Base-by-base conservation (phyloP, 2,888 invertebrate genomes). In the Athripsodes cinereus region DNA sequence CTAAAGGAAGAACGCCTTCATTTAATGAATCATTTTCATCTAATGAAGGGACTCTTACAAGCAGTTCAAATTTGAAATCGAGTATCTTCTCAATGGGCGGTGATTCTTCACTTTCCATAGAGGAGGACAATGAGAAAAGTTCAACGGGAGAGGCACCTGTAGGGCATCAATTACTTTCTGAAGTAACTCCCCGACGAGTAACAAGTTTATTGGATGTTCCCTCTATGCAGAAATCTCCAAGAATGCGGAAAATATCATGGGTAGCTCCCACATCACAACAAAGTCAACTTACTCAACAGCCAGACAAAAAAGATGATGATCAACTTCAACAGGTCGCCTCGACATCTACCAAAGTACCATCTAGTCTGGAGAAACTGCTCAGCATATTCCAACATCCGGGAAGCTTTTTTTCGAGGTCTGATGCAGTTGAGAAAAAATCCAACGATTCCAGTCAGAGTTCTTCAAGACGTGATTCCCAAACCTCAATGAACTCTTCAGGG, bases 361-460 rank as follows among this genome's bases (percentile, higher is more conserved):
- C 83, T 6, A 81, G 84, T 67, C 72, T 87, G 53, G 86, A 86
- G 62, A 85, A 84, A 67, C 69, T 87, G 2, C 67, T 86, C 0
- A 85, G 84, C 22, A 66, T 87, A 1, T 86, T 87, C 68, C 84
- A 85, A 63, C 81, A 84, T 68, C 83, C 86, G 0, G 76, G 78
- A 52, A 80, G 78, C 64, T 70, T 85, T 53, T 85, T 86, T 66
- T 79, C 83, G 10, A 79, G 83, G 59, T 66, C 60, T 10, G 60
- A 71, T 3, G 69, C 70, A 69, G 67, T 16, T 75, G 78, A 3
- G 76, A 55, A 59, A 21, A 59, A 49, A 44, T 46, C 40, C 10
- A 48, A 26, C 8, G 54, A 55, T 21, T 21, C 47, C 10, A 55
- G 46, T 21, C 52, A 51, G n/a, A 52, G 47, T 19, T 22, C 55